Evolutionary conservation across 37 sponge, comb jelly and placozoan genomes (phyloP), one percentile per base, ranked within the genome.

Genomic region (Axinella damicornis): DNA sequence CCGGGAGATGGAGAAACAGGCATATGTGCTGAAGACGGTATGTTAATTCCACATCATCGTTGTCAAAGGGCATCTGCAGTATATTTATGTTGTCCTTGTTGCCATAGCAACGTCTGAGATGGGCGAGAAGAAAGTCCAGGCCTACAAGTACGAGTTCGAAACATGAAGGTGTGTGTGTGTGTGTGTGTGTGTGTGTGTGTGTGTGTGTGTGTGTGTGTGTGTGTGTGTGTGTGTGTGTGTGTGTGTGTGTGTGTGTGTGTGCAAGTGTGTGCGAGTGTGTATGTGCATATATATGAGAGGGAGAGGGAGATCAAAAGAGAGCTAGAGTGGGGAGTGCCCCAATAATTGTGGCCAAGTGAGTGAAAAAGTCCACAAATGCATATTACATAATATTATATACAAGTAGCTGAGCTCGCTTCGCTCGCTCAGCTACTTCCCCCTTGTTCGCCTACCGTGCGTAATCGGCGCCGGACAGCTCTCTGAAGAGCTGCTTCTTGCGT

Each of bases 131-230:
- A 46, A 46, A 9, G 9, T 12, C 4, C 9, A 46, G 9, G 46
- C 4, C 9, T 69, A 34, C 28, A 36, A 37, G 30, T 46, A 12
- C 9, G 46, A 46, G 9, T 12, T 46, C 46, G 9, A 9, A 12
- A 46, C 46, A 46, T 46, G 46, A 12, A 9, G 4, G 30, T 69
- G 70, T 69, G 30, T n/a, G 76, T 27, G 27, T 53, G 76, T 75
- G 76, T 75, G 76, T 53, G 76, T 75, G 76, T 75, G 76, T 75
- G 57, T 75, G 76, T 75, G 58, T 55, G 76, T 75, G 58, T 75
- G 76, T 40, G 56, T 74, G 25, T 74, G 75, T 74, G 25, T 74
- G 62, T 6, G 21, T 77, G 78, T 18, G 2, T 77, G 60, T 30
- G 28, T 75, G 54, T 46, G 19, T 75, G 57, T 75, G 57, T 52